Evolutionary conservation across 2,797 vertebrate species (phyloP), one percentile per base, ranked within the genome.

Genomic region (Anguilla megastoma): DNA sequence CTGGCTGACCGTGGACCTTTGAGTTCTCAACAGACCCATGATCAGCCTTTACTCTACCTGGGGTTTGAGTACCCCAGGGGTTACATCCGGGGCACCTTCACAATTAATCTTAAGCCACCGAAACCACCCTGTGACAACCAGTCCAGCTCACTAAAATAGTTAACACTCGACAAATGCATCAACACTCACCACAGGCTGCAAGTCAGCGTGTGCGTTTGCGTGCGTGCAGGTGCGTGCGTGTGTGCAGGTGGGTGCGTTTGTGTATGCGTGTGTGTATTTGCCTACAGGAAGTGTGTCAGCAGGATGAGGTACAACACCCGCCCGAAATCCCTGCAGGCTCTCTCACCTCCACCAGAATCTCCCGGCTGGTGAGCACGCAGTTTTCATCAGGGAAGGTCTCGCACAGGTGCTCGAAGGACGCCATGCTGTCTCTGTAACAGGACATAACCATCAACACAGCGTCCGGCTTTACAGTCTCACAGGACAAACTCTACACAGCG

Each of bases 381-480:
- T 98, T 97, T 90, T 98, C 97, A 50, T 98, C 97, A 0, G 97
- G 97, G 91, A 98, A 98, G n/a, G 96, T 97, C 90, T 97, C 96
- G 0, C 97, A 97, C 76, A 98, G 94, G 58, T 96, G 95, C 66
- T 97, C 95, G 88, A 98, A 98, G 45, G 89, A 85, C 33, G 93
- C 89, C 89, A 95, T 88, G 14, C 91, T 95, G 85, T 98, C 97
- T 94, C 98, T 98, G 89, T 76, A 94, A 94, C 50, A 90, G 24
- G 63, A 16, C 85, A 86, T 6, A 86, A 48, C 84, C 50, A 24
- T 84, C 14, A 84, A 50, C 45, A 82, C 41, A 48, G 33, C 33
- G 12, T 33, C 16, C 27, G 0, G 33, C 27, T 33, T 27, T 3
- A 74, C 9, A 33, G 69, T 74, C 69, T 74, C 27, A 52, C 50